Percentiles rank a stretch among this genome's conserved stretches.
Conservation (phyloP, 1,140 invertebrate species). For the Caenorhabditis briggsae region DNA sequence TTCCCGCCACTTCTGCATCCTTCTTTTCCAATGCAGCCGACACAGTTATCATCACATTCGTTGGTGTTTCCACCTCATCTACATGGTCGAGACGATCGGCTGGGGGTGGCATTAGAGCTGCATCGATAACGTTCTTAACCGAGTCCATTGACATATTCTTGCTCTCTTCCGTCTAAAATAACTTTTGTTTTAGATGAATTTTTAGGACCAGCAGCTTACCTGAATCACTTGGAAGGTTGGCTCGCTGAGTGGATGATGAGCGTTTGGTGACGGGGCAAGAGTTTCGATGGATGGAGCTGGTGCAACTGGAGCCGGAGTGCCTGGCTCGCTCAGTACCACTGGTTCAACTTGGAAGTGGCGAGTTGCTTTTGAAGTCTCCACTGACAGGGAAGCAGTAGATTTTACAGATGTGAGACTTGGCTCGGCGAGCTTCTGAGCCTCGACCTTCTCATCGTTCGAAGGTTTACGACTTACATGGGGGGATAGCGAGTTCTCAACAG, state of each 20-base stretch:
- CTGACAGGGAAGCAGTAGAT: not conserved
- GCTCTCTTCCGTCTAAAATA: constrained; percentile 33
- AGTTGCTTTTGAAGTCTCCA: not conserved
- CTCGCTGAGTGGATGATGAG: not conserved
- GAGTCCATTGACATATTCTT: constrained; percentile 47
- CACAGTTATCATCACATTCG: constrained; percentile 34
- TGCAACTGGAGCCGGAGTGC: constrained; percentile 32
- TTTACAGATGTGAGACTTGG: not conserved
- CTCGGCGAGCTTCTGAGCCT: not conserved
- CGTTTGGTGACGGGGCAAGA: not conserved
- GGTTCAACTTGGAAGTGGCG: constrained; percentile 47
- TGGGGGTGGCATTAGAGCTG: not conserved
- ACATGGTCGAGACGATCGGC: not conserved
- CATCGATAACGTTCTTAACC: constrained; percentile 25
- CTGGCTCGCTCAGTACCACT: constrained; percentile 17
- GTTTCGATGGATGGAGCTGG: constrained; percentile 28
- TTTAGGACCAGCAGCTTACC: not conserved
- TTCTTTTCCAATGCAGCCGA: constrained; percentile 28
- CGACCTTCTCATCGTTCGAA: constrained; percentile 3
- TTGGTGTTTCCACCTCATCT: constrained; percentile 27
- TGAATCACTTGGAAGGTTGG: constrained; percentile 46
- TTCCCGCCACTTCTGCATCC: not conserved
- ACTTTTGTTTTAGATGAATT: not conserved
- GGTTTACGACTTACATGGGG: not conserved
- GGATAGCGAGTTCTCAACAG: not conserved